Conservation (phyloP, 1,140 invertebrate genomes). For the Euura lappo region DNA sequence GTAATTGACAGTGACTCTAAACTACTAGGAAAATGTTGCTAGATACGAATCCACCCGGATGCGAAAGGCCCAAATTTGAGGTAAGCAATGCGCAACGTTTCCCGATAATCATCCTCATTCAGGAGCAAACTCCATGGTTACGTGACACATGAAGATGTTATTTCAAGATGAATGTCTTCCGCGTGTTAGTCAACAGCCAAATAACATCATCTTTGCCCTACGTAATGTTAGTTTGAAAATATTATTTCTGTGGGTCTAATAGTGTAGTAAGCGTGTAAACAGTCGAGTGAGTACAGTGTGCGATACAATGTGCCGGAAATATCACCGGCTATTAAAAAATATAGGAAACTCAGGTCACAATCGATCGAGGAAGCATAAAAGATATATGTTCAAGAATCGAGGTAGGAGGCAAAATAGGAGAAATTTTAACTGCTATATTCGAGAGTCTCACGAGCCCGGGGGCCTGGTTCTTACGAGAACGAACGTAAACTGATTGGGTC, state of each 20-base stretch:
- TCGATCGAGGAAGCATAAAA: neutral
- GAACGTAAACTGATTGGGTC: slow-evolving; percentile 1
- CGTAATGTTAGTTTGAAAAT: neutral
- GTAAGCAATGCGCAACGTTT: neutral
- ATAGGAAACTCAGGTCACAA: too few relatives aligned
- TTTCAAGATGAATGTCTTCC: neutral
- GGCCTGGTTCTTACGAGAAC: neutral
- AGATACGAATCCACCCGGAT: neutral
- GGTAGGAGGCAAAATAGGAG: neutral
- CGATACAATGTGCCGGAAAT: neutral
- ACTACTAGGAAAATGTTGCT: neutral
- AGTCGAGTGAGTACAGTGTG: neutral
- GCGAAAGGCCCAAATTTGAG: neutral
- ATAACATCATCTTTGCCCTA: neutral
- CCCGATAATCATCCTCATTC: too few relatives aligned
- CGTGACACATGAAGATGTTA: too few relatives aligned
- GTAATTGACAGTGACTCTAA: neutral
- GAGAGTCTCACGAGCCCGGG: neutral
- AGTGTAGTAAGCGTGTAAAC: neutral
- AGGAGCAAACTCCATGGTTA: too few relatives aligned
- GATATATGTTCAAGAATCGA: neutral
- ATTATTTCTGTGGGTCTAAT: neutral
- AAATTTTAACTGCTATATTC: neutral
- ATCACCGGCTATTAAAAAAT: neutral
- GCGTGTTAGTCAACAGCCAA: neutral